These are phyloP conservation scores for Chroicocephalus ridibundus DNA, from an alignment of 2,113 vertebrate species.

Conservation along the genomic window DNA sequence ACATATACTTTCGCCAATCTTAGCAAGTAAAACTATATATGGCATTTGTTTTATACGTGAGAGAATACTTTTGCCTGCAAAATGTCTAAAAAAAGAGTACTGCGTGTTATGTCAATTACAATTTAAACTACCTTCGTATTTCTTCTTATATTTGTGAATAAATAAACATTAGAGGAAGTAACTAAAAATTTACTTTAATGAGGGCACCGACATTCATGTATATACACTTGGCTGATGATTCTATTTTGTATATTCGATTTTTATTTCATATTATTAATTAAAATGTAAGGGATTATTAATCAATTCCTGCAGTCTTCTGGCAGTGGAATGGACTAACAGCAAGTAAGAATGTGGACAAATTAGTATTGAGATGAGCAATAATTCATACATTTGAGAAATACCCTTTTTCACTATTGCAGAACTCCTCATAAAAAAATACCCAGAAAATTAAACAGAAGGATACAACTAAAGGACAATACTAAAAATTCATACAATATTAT, in stretches of 20 bases:
- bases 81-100: neutral
- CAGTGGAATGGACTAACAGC: neutral
- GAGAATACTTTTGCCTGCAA: neutral
- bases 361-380: neutral
- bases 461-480: neutral
- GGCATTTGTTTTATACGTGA: neutral
- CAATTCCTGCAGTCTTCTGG: neutral
- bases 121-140: neutral
- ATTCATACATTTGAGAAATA: neutral
- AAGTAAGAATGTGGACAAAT: neutral
- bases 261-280: neutral
- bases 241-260: neutral
- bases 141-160: neutral
- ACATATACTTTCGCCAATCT: neutral
- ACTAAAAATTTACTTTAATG: neutral
- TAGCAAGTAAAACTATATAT: neutral
- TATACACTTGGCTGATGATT: neutral
- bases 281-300: neutral
- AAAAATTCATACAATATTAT: neutral
- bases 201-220: neutral
- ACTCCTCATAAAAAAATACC: neutral
- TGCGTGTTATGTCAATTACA: neutral
- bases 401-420: neutral
- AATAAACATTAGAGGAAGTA: neutral
- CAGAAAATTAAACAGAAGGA: neutral